Evolutionary conservation across 1,140 invertebrate species (phyloP).

Genomic region (Drosophila burlai): DNA sequence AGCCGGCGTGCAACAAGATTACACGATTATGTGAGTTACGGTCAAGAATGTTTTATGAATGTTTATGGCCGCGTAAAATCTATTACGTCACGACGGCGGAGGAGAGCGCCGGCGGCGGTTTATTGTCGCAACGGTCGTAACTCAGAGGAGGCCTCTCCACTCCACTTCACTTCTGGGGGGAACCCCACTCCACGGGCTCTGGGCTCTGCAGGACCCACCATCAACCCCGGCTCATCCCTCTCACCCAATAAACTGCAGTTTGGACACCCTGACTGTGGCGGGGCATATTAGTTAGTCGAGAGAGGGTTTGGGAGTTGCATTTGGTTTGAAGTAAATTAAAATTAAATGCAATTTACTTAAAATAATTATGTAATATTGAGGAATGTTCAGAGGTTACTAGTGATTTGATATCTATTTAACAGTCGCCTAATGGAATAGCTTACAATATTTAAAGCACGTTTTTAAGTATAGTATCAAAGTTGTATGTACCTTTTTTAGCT

Average conservation of each 20-base stretch:
- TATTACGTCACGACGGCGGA: slow-evolving; percentile 66
- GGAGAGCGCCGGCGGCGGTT: neutral
- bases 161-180: neutral
- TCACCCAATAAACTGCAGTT: slow-evolving; percentile 41
- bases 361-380: neutral
- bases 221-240: neutral
- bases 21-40: slow-evolving; percentile 79
- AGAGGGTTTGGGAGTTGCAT: too few species aligned
- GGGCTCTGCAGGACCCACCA: neutral
- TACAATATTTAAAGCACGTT: neutral
- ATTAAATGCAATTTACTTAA: neutral
- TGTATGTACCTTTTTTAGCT: neutral
- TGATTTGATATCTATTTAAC: too few species aligned
- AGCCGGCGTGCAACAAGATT: slow-evolving; percentile 55
- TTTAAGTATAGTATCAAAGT: too few species aligned
- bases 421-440: too few species aligned
- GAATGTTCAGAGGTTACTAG: too few species aligned
- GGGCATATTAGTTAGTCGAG: neutral
- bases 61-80: slow-evolving; percentile 80
- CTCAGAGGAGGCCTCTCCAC: slow-evolving; percentile 22
- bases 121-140: slow-evolving; percentile 69
- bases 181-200: neutral
- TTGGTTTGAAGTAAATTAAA: neutral
- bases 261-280: neutral
- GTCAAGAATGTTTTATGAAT: slow-evolving; percentile 79